Conservation (phyloP, 30 jellyfish, hydroid and myxozoan genomes). For the Mastigias papua region DNA sequence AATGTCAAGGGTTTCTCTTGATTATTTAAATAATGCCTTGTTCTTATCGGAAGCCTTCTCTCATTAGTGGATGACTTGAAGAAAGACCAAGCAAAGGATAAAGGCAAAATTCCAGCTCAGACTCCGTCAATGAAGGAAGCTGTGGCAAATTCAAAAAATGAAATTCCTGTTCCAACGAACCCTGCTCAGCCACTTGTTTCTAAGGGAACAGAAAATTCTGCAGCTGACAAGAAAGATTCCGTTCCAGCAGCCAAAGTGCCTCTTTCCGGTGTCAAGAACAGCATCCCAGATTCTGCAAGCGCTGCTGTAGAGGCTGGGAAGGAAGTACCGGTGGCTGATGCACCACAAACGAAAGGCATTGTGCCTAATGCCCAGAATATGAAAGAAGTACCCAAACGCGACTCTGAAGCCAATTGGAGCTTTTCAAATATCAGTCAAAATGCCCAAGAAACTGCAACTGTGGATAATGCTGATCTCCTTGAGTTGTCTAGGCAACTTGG, state of each 20-base stretch:
- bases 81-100: constrained; percentile 38
- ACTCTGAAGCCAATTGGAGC: constrained; percentile 77
- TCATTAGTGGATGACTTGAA: constrained; percentile 55
- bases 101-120: constrained; percentile 2
- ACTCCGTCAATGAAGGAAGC: background rate
- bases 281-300: background rate
- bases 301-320: constrained; percentile 8
- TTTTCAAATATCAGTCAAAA: constrained; percentile 22
- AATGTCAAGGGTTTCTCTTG: too few species aligned
- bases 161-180: background rate
- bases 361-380: constrained; percentile 45
- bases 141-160: background rate
- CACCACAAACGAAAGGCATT: background rate
- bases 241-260: constrained; percentile 2
- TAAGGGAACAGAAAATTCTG: background rate
- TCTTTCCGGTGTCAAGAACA: constrained; percentile 12
- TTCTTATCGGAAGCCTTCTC: background rate
- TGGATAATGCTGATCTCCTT: constrained; percentile 67
- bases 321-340: background rate
- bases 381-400: constrained; percentile 55
- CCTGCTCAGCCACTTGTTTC: background rate
- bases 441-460: constrained; percentile 37
- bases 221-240: background rate
- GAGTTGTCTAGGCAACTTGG: constrained; percentile 72
- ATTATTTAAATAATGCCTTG: too few species aligned